A percentile compares a stretch with the other conserved stretches of the same genome.
phyloP scores from a whole-genome alignment of 2,797 vertebrate species.

The Remorina albescens region DNA sequence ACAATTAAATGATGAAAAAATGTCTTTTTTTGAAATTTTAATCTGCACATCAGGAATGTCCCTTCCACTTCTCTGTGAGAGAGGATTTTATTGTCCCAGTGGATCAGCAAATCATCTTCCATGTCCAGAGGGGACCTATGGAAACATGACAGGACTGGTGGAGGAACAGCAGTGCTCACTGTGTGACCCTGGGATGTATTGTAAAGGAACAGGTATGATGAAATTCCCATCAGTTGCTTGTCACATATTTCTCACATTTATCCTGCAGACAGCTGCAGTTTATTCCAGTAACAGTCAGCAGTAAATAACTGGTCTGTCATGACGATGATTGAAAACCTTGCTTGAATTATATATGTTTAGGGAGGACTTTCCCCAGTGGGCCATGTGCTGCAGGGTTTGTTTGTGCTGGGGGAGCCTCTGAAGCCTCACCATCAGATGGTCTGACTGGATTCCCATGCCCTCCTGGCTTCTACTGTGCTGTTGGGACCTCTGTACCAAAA shows the following conservation, averaged over 20 bases:
- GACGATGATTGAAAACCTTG: slow-evolving; percentile 15
- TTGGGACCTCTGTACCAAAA: slow-evolving; percentile 73
- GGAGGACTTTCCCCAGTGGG: slow-evolving; percentile 77
- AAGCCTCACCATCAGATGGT: slow-evolving; percentile 72
- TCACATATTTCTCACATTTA: background rate
- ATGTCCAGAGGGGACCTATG: slow-evolving; percentile 84
- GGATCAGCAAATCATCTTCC: slow-evolving; percentile 74
- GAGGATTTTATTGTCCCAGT: slow-evolving; percentile 83
- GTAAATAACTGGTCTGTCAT: background rate
- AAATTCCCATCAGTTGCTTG: background rate
- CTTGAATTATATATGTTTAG: slow-evolving; percentile 53
- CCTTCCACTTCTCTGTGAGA: slow-evolving; percentile 74
- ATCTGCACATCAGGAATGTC: slow-evolving; percentile 70
- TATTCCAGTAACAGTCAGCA: background rate
- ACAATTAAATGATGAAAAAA: slow-evolving; percentile 10
- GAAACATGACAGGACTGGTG: slow-evolving; percentile 78
- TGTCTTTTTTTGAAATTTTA: slow-evolving; percentile 21
- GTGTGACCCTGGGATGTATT: slow-evolving; percentile 85
- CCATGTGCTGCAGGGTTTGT: slow-evolving; percentile 82
- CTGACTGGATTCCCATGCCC: slow-evolving; percentile 77
- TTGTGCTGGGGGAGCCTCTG: slow-evolving; percentile 74
- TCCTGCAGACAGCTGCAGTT: background rate
- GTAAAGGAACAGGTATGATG: slow-evolving; percentile 80
- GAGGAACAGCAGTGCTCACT: slow-evolving; percentile 75
- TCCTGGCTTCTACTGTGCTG: slow-evolving; percentile 83